Evolutionary conservation across 1,140 invertebrate species (phyloP), one percentile per base, ranked within the genome.

Genomic region (Calliphora vicina): DNA sequence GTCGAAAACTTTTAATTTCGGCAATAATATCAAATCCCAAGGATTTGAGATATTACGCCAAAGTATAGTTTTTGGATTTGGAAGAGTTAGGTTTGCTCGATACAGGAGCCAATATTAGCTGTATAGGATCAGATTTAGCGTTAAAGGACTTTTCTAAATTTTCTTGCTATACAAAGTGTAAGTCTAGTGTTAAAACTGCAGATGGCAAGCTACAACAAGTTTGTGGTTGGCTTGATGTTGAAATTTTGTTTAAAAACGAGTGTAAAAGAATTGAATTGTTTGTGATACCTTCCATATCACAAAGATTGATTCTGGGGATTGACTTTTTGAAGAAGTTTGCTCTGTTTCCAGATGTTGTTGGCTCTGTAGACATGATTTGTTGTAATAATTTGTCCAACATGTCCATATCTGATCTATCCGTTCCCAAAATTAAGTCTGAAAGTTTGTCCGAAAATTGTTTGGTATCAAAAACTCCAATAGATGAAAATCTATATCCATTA

Each of bases 61-160:
- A 82, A 26, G 67, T 72, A 2, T 15, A 17, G 2, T 83, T 83
- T 67, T 42, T 83, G 20, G 29, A 61, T 2, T 78, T 57, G n/a
- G 6, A 20, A 10, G 73, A 83, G 17, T 76, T 29, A 29, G 73
- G 73, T 2, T n/a, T 76, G 12, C 35, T 76, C 1, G 73, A 76
- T 20, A 82, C 67, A 1, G 81, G 81, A 5, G 61, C 81, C 1
- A 73, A 35, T 29, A 82, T 57, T 4, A 73, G 67, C 12, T 82
- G 81, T 35, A 73, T 73, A 35, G 67, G 81, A 3, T 42, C 25
- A 0, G 78, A 43, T 3, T 25, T 80, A 80, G 43, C 78, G 26
- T 10, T 17, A 0, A 10, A 80, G 50, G 20, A 5, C 35, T 73
- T 82, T 35, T 43, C 81, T 13, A 20, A 42, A 9, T 42, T 72